These are phyloP conservation scores for Antennarius maculatus DNA, from an alignment of 2,797 vertebrate species.

Conservation along the genomic window DNA sequence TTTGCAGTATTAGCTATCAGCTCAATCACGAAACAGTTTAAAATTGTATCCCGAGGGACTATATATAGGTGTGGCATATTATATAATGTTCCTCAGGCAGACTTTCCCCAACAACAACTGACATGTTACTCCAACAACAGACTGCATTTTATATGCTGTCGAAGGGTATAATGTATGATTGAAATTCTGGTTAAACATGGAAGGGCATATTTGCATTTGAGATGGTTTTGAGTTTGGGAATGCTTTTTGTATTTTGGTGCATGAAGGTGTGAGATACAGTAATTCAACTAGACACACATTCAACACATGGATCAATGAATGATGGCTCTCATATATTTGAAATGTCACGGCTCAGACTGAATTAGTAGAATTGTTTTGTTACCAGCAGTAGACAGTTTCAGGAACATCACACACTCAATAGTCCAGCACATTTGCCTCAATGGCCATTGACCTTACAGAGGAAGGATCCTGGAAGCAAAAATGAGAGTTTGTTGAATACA, in stretches of 20 bases:
- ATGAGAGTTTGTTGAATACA: slow-evolving; percentile 58
- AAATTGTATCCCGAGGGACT: too few species aligned
- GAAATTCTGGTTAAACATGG: too few species aligned
- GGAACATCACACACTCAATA: slow-evolving; percentile 43
- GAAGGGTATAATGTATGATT: too few species aligned
- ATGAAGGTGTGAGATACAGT: slow-evolving; percentile 13
- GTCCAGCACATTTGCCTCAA: slow-evolving; percentile 47
- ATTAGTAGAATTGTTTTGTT: slow-evolving; percentile 19
- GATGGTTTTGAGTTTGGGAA: slow-evolving; percentile 38
- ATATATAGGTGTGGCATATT: too few species aligned
- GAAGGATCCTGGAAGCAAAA: slow-evolving; percentile 46
- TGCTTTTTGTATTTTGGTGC: slow-evolving; percentile 38
- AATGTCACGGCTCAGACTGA: slow-evolving; percentile 2
- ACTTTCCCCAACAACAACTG: too few species aligned
- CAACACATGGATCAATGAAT: slow-evolving; percentile 19
- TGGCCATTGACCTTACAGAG: slow-evolving; percentile 63
- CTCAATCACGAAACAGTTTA: too few species aligned
- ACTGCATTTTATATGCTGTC: too few species aligned
- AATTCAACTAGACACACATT: background rate
- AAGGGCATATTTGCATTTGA: slow-evolving; percentile 15
- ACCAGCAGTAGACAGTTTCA: slow-evolving; percentile 18
- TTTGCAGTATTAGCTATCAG: too few species aligned
- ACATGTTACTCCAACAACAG: too few species aligned
- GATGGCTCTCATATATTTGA: slow-evolving; percentile 26
- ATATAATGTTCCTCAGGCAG: too few species aligned